Percentiles rank a stretch among this genome's conserved stretches.
These are phyloP conservation scores for Tachina lurida DNA, from an alignment of 2,888 invertebrate genomes.

Conservation along the genomic window DNA sequence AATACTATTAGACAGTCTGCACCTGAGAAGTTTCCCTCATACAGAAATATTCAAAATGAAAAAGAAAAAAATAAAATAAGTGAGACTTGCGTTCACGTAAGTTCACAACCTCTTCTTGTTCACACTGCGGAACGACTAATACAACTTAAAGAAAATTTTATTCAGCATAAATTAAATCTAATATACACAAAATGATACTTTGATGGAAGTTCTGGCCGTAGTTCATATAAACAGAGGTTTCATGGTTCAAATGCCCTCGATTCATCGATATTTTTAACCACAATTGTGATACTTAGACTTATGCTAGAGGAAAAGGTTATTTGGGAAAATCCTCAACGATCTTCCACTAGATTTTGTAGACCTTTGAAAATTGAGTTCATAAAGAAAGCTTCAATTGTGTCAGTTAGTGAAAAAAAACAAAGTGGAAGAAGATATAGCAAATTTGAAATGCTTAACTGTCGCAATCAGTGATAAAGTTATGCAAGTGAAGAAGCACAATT, in stretches of 20 bases:
- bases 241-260: too few relatives aligned
- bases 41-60: not conserved
- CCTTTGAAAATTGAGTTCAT: not conserved
- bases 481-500: too few relatives aligned
- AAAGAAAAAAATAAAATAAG: not conserved
- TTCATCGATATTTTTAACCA: too few relatives aligned
- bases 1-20: too few relatives aligned
- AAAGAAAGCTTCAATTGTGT: too few relatives aligned
- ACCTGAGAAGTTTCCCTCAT: not conserved
- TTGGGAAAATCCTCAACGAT: conserved; percentile 1
- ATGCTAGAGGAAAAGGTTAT: conserved; percentile 3
- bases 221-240: too few relatives aligned
- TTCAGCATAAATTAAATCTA: conserved; percentile 5
- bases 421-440: too few relatives aligned
- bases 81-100: conserved; percentile 18
- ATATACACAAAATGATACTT: not conserved
- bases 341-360: conserved; percentile 10
- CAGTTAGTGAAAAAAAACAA: too few relatives aligned
- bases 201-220: too few relatives aligned
- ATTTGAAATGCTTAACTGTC: too few relatives aligned
- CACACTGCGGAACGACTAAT: conserved; percentile 5
- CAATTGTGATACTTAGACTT: too few relatives aligned
- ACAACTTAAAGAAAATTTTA: conserved; percentile 4
- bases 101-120: conserved; percentile 11
- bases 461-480: too few relatives aligned